Percentiles rank a stretch among this genome's conserved stretches.
Evolutionary conservation across 2,888 invertebrate species (phyloP).

Genomic region (Zaprionus bogoriensis): DNA sequence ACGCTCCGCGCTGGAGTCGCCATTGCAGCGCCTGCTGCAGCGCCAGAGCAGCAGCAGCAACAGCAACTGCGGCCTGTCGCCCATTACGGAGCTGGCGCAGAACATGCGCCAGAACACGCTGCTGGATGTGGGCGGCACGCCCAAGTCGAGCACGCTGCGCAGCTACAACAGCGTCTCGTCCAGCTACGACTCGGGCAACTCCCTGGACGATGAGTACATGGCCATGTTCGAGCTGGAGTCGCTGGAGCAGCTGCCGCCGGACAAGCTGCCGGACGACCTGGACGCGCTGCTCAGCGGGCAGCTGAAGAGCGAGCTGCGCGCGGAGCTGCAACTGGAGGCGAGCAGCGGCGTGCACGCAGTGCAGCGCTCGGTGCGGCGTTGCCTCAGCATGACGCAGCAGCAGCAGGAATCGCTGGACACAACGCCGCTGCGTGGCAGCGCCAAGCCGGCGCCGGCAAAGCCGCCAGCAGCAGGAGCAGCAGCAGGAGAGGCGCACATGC

Average conservation of each 20-base stretch:
- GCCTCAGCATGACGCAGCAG: slow-evolving; percentile 83
- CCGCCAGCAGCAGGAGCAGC: slow-evolving; percentile 69
- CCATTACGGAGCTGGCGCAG: slow-evolving; percentile 59
- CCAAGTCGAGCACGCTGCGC: slow-evolving; percentile 67
- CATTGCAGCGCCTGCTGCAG: slow-evolving; percentile 49
- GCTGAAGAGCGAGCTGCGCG: slow-evolving; percentile 84
- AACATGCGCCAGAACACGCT: slow-evolving; percentile 46
- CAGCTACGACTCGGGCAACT: slow-evolving; percentile 83
- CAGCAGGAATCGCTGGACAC: slow-evolving; percentile 56
- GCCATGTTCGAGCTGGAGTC: slow-evolving; percentile 85
- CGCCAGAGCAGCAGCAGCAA: slow-evolving; percentile 31
- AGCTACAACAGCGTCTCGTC: slow-evolving; percentile 84
- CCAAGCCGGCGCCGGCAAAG: neutral
- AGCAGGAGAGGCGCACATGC: too few relatives aligned
- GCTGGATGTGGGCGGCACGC: slow-evolving; percentile 39
- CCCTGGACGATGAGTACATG: slow-evolving; percentile 86
- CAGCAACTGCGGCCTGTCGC: slow-evolving; percentile 41
- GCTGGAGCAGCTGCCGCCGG: slow-evolving; percentile 9
- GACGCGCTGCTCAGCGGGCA: slow-evolving; percentile 85
- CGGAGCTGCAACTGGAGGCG: slow-evolving; percentile 82
- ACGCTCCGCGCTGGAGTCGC: slow-evolving; percentile 22
- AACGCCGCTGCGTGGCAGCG: neutral
- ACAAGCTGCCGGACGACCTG: slow-evolving; percentile 84
- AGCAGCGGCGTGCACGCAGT: neutral
- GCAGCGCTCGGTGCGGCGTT: slow-evolving; percentile 81